Conservation (phyloP, 2,113 vertebrate species). For the Saccopteryx bilineata region DNA sequence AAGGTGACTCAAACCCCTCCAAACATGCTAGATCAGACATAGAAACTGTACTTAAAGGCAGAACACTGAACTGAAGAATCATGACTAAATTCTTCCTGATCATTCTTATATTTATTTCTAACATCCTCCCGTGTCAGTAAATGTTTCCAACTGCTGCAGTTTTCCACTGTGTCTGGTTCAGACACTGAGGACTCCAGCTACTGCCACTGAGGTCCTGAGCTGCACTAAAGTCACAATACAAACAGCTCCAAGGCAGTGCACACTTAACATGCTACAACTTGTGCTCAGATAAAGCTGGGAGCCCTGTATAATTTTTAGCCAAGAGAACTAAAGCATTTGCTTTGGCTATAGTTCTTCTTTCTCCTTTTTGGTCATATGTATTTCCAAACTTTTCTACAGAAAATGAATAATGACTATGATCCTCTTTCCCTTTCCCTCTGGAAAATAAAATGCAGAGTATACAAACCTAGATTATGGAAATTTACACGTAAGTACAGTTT, state of each 20-base stretch:
- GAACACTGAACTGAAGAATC: slow-evolving; percentile 19
- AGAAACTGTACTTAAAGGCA: background rate
- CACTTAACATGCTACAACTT: background rate
- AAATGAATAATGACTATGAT: slow-evolving; percentile 18
- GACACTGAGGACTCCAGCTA: background rate
- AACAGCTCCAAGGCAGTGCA: background rate
- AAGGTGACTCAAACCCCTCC: background rate
- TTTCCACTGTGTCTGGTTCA: background rate
- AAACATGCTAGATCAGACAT: background rate
- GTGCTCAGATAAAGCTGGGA: background rate
- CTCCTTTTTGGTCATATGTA: background rate
- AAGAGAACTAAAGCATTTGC: background rate
- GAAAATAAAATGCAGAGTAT: background rate
- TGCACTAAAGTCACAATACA: slow-evolving; percentile 10
- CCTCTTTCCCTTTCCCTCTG: background rate
- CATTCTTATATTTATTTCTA: background rate
- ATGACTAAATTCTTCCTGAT: background rate
- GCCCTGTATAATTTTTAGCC: background rate
- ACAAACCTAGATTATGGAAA: slow-evolving; percentile 17
- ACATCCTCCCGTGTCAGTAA: background rate
- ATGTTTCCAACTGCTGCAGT: background rate
- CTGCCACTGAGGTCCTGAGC: background rate
- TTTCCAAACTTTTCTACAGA: slow-evolving; percentile 40
- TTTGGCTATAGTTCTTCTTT: slow-evolving; percentile 7
- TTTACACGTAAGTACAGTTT: background rate